Conservation (phyloP, 2,113 vertebrate species). For the Nyctibius bracteatus region DNA sequence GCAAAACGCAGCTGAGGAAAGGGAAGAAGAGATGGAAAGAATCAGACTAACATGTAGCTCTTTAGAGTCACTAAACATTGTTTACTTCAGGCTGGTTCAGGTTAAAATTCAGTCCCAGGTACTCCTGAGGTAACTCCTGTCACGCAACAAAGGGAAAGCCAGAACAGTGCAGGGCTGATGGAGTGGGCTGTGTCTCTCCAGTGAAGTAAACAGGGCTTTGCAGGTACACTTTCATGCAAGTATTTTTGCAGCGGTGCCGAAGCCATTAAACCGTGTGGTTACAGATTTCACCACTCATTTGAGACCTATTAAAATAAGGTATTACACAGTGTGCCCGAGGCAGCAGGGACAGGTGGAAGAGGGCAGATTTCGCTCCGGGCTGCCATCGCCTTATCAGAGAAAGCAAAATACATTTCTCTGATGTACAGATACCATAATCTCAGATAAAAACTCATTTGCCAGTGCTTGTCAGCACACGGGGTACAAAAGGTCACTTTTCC, state of each 20-base stretch:
- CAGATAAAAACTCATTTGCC: neutral
- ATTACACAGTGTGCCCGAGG: neutral
- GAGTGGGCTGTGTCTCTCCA: neutral
- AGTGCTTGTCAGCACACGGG: fast-evolving
- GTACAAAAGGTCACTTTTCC: neutral
- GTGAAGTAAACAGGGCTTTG: neutral
- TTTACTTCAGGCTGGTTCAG: neutral
- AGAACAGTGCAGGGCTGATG: neutral
- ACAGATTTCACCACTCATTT: neutral
- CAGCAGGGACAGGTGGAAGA: neutral
- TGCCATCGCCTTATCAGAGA: neutral
- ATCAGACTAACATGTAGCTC: neutral
- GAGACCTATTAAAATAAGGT: constrained; percentile 2
- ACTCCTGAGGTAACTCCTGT: neutral
- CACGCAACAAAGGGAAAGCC: neutral
- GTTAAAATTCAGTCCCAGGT: neutral
- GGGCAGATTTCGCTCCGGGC: neutral
- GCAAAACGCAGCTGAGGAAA: neutral
- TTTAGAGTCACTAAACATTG: neutral
- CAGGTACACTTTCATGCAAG: neutral
- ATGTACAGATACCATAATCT: neutral
- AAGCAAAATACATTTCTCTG: neutral
- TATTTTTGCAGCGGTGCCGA: neutral
- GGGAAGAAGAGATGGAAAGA: neutral
- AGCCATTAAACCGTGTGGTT: neutral